phyloP scores from a whole-genome alignment of 2,797 vertebrate species.

The Chaetodon trifasciatus region DNA sequence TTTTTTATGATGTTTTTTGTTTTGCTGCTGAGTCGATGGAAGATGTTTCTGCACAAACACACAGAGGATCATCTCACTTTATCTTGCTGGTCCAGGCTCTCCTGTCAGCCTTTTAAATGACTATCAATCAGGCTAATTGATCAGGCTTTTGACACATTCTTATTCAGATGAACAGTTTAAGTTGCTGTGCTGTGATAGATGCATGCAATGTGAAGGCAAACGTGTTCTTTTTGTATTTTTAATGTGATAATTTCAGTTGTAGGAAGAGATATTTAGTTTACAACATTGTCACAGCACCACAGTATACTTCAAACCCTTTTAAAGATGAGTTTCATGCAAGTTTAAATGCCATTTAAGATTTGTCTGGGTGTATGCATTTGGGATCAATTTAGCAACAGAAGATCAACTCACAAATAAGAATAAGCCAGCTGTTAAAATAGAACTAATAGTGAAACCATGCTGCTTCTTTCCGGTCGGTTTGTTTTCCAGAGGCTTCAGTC shows the following conservation, averaged over 20 bases:
- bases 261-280: neutral
- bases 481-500: neutral
- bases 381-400: neutral
- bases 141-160: neutral
- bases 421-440: neutral
- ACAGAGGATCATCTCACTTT: neutral
- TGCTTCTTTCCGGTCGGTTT: neutral
- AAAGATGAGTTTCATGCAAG: neutral
- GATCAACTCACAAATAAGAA: neutral
- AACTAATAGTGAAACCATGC: neutral
- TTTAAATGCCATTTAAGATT: neutral
- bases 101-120: conserved; percentile 12
- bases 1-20: neutral
- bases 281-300: neutral
- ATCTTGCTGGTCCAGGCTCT: neutral
- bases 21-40: neutral
- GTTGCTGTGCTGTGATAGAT: neutral
- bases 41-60: neutral
- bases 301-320: neutral
- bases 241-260: neutral
- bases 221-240: neutral
- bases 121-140: conserved; percentile 16
- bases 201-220: neutral
- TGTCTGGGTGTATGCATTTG: neutral
- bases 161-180: neutral